Percentiles rank a stretch among this genome's conserved stretches.
Evolutionary conservation across 2,797 vertebrate species (phyloP).

Genomic region (Aythya fuligula): DNA sequence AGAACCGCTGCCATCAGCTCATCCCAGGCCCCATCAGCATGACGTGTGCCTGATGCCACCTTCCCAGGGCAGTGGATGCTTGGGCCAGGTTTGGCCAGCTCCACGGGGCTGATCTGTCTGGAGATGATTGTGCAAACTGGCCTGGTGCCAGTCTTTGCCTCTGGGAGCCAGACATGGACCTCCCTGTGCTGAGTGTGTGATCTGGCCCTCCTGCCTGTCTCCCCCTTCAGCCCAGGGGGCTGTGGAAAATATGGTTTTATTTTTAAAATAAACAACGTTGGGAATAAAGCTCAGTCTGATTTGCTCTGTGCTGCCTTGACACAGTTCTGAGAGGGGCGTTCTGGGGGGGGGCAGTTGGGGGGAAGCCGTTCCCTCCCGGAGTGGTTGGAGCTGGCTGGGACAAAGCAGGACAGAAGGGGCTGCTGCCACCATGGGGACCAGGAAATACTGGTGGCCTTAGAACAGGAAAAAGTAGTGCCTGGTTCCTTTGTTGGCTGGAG

Average conservation of each 20-base stretch:
- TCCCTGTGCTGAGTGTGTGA: too few relatives aligned
- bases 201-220: neutral
- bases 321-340: neutral
- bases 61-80: rapidly evolving
- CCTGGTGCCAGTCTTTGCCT: rapidly evolving
- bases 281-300: neutral
- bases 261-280: neutral
- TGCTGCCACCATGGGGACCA: neutral
- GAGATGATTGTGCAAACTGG: neutral
- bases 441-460: too few relatives aligned
- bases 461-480: too few relatives aligned
- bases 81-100: rapidly evolving
- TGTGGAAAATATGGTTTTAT: neutral
- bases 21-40: neutral
- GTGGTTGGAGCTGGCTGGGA: neutral
- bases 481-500: too few relatives aligned
- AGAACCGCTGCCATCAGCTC: rapidly evolving
- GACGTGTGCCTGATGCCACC: neutral
- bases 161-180: neutral
- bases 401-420: rapidly evolving
- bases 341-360: too few relatives aligned
- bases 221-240: rapidly evolving
- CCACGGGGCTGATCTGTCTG: rapidly evolving
- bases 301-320: neutral
- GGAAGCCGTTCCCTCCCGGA: neutral